Base-by-base conservation (phyloP, 2,888 invertebrate species). In the Smittia sp. region DNA sequence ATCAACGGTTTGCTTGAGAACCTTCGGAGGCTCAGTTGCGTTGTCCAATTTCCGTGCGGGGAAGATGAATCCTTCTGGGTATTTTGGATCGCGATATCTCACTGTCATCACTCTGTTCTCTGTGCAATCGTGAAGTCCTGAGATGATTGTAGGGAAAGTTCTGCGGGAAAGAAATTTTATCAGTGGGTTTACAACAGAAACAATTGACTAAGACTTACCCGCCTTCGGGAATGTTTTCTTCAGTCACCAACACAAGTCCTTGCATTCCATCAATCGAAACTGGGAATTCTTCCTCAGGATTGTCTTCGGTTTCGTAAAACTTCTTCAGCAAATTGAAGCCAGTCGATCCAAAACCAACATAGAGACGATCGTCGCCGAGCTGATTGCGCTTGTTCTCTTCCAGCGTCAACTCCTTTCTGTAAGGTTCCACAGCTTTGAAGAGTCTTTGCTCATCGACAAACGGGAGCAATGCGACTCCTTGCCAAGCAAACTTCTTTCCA, bases 401-500 rank as follows among this genome's bases (percentile, higher is more conserved):
- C 9, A 87, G 86, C 0, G 95, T 91, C 41, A 99, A 83, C 74
- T 88, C 84, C 0, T 86, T 84, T 79, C 98, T 96, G 76, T 91
- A 93, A 0, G 90, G 88, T 77, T 88, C 86, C 41, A 98, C 82
- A 0, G 97, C 94, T 78, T 89, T 89, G 80, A 93, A 92, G 73
- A 98, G 85, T 75, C 99, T 84, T 74, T 86, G 86, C 83, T 99
- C 98, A 77, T 99, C 98, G 0, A 99, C 98, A 83, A 99, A 99
- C 4, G 99, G 99, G 75, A 99, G 84, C 52, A 99, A 83, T 0
- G 98, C 99, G 1, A 99, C 99, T 62, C 99, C 98, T 84, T 98
- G 98, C 99, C 99, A 99, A 67, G 98, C 98, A 84, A 93, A 98
- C 83, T 97, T 98, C 84, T 99, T 99, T 38, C 99, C 99, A 84